Conservation (phyloP, 1,140 invertebrate species). For the Nixonia krombeini region DNA sequence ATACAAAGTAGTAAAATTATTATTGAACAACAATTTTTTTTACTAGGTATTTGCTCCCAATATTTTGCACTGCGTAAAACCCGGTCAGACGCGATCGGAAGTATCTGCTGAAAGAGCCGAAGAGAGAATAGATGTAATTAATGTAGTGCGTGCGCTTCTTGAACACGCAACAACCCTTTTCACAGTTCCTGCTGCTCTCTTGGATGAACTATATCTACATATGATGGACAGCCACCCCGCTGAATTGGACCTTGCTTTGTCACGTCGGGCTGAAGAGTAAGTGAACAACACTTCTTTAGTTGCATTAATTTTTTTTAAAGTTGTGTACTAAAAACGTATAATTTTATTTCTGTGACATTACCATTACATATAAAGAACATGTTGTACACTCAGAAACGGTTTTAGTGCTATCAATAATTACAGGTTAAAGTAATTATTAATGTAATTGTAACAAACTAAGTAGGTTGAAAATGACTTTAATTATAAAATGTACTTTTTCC, state of each 20-base stretch:
- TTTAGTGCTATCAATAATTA: no score
- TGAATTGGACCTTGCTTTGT: slow-evolving; percentile 76
- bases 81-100: slow-evolving; percentile 75
- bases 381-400: no score
- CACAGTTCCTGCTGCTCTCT: slow-evolving; percentile 81
- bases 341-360: not conserved
- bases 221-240: slow-evolving; percentile 88
- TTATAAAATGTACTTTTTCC: no score
- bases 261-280: slow-evolving; percentile 75
- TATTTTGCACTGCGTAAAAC: slow-evolving; percentile 85
- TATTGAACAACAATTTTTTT: not conserved
- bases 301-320: slow-evolving; percentile 4
- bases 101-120: slow-evolving; percentile 79
- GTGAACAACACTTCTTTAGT: slow-evolving; percentile 39
- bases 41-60: slow-evolving; percentile 89
- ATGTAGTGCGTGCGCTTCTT: slow-evolving; percentile 86
- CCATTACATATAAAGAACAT: no score
- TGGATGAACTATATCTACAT: slow-evolving; percentile 88
- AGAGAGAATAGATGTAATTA: slow-evolving; percentile 89
- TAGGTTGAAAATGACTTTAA: no score
- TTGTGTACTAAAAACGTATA: not conserved
- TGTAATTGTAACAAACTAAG: no score
- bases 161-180: slow-evolving; percentile 85
- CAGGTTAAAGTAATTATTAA: no score
- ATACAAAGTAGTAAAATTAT: no score